phyloP scores from a whole-genome alignment of 1,140 invertebrate genomes.

The Ephestia elutella region DNA sequence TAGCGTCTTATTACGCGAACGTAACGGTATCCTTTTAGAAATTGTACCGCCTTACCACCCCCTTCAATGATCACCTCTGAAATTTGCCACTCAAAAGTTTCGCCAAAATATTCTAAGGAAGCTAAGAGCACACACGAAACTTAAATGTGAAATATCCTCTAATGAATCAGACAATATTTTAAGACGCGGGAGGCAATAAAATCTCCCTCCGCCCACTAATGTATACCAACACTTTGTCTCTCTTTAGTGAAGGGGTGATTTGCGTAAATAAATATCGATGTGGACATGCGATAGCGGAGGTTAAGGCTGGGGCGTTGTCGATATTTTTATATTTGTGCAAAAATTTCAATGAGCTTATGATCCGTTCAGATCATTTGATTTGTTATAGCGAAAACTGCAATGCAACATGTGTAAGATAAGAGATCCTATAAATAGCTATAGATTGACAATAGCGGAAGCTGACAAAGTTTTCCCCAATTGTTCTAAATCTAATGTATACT shows the following conservation, averaged over 20 bases:
- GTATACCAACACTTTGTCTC: slow-evolving; percentile 67
- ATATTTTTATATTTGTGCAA: slow-evolving; percentile 10
- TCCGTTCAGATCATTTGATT: no score
- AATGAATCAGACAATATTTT: slow-evolving; percentile 75
- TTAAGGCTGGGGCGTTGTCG: slow-evolving; percentile 17
- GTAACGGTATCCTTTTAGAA: slow-evolving; percentile 72
- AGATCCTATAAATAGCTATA: no score
- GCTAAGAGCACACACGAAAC: slow-evolving; percentile 66
- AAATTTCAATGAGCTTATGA: neutral
- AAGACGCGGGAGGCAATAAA: slow-evolving; percentile 70
- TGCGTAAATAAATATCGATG: slow-evolving; percentile 70
- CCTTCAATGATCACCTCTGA: slow-evolving; percentile 55
- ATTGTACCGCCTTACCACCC: slow-evolving; percentile 61
- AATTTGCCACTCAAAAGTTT: slow-evolving; percentile 46
- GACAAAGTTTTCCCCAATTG: no score
- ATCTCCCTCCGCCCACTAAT: slow-evolving; percentile 64
- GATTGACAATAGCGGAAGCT: no score
- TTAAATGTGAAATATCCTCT: slow-evolving; percentile 73
- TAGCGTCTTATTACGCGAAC: slow-evolving; percentile 73
- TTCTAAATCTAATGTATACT: no score
- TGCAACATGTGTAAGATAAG: no score
- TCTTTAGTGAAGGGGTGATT: slow-evolving; percentile 57
- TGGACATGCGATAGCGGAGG: slow-evolving; percentile 33
- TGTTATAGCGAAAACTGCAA: no score
- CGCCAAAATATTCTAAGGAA: slow-evolving; percentile 50